Base-by-base conservation (phyloP, 1,140 invertebrate species). In the Pseudomyrmex cubaensis region DNA sequence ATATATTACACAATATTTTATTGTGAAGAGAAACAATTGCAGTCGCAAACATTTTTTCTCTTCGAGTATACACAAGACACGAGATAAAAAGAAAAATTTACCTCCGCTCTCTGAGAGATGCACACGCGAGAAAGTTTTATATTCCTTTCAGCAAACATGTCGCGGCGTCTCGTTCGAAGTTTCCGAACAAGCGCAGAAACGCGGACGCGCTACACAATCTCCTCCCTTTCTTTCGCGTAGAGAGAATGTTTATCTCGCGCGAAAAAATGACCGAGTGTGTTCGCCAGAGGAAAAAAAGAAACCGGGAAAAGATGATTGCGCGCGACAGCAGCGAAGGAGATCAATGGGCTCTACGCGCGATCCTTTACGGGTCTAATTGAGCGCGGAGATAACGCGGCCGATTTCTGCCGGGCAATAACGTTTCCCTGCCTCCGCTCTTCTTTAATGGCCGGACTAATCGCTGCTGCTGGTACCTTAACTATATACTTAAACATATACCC, bases 321-420 rank as follows among this genome's bases (percentile, higher is more conserved):
- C 63, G 35, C 64, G 57, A 7, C 63, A 72, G 25, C 44, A 83
- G 17, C 54, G 89, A 87, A 89, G 78, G 74, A 84, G 87, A 88
- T 80, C 90, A 91, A 92, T 92, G 89, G 83, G 83, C 87, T 35
- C 5, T 90, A 91, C 89, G 88, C 72, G 87, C 89, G 89, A 92
- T 92, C 86, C 91, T 91, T 92, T 92, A 92, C 90, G 89, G 87
- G 82, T 92, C 90, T 92, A 92, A 92, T 92, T 92, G 91, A 92
- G 87, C 90, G 91, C 91, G 83, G 91, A 92, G 91, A 92, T 92
- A 92, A 92, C 90, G 75, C 85, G 80, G 44, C 82, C 82, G 91
- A 90, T 89, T 92, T 82, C 89, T 85, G 69, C 87, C 80, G 86
- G 88, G 90, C 90, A 92, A 92, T 92, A 92, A 90, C 85, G 84